Base-by-base conservation (phyloP, 64 coral and sea anemone species). In the Cladopsammia gracilis region DNA sequence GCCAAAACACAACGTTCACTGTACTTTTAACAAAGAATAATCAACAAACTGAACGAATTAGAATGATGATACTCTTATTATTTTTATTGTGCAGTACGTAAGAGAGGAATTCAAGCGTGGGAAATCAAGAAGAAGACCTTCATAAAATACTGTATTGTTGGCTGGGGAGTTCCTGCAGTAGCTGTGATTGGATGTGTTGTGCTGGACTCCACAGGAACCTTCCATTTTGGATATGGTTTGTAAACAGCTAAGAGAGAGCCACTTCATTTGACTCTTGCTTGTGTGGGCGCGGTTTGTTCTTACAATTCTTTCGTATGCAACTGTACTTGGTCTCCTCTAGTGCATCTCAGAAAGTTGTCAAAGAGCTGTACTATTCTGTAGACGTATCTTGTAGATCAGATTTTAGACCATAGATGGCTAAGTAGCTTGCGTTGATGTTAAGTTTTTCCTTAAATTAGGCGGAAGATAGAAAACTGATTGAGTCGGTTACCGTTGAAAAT, bases 41-140 rank as follows among this genome's bases (percentile, higher is more conserved):
- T 34, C 34, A 34, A 34, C 34, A 34, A 34, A 34, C 34, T 34
- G 34, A 34, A 34, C 34, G 34, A 34, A 34, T 34, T 34, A 34
- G 34, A 34, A 34, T 34, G 34, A 0, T 22, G 12, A 16, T 13
- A 13, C n/a, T 46, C 11, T 62, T 46, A 3, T n/a, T n/a, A n/a
- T 25, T 65, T 49, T 11, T 68, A 46, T 10, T 50, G 45, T 0
- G 18, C 13, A 84, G 80, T 84, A 4, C 19, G 18, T 49, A 43
- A 68, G 62, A 20, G 44, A 45, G 67, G 61, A 10, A 67, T 42
- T 16, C 42, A 84, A 14, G 42, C 62, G 4, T 84, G 26, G 10
- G 80, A 84, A 42, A 66, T 24, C 10, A 84, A 26, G n/a, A n/a
- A n/a, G n/a, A 84, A 84, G 80, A 67, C 12, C 9, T 84, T 84